Evolutionary conservation across 1,140 invertebrate genomes (phyloP), one percentile per base, ranked within the genome.

Genomic region (Aphis gossypii): DNA sequence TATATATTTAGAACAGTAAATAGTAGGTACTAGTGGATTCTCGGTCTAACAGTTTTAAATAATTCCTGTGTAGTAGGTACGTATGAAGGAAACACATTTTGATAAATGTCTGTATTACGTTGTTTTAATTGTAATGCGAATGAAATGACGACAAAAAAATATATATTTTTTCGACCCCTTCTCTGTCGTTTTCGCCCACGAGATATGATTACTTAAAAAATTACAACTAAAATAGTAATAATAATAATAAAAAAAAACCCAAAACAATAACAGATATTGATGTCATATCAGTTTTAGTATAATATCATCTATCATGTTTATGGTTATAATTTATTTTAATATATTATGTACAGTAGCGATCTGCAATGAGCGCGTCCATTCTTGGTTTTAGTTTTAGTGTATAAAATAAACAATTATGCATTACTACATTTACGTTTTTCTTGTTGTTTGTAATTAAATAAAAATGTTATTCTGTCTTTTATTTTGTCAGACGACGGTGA

Each of bases 1-100:
- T 48, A 48, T 51, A 88, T 88, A 88, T 23, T 88, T 35, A 88
- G 30, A 51, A 23, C n/a, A 48, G 14, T 20, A 21, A 35, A 2
- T 35, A 46, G 41, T 30, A 46, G 84, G 84, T n/a, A 87, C 14
- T n/a, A 7, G 30, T 51, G n/a, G n/a, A 35, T 11, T 88, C 48
- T 88, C 48, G 46, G n/a, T 88, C 7, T n/a, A 54, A 88, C n/a
- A 11, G 20, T 48, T 88, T 88, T 88, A 54, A 48, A 88, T 88
- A 48, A 88, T 88, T 88, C 41, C 20, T n/a, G 87, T n/a, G 60
- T 68, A 14, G 60, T 68, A 68, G 56, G 60, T 51, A 87, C 38
- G 38, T 87, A 54, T 35, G 48, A 88, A 48, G 87, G 87, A 88
- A 88, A 51, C 30, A 51, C n/a, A 54, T 51, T 88, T 88, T 88